These are phyloP conservation scores for Atta texana DNA, from an alignment of 1,140 invertebrate species.

Conservation along the genomic window DNA sequence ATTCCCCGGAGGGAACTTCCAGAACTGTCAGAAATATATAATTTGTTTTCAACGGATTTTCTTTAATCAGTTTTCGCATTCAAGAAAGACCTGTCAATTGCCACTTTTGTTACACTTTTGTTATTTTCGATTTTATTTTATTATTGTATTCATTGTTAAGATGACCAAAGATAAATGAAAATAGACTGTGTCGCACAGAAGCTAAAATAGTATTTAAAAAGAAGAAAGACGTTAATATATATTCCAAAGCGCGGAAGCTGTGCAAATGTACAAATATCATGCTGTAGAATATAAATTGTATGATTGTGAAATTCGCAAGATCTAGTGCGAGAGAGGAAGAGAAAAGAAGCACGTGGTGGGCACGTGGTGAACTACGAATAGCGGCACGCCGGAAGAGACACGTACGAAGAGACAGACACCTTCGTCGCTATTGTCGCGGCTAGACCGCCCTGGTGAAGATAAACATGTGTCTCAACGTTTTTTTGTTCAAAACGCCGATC, in stretches of 20 bases:
- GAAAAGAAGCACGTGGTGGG: background rate
- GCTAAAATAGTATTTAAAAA: background rate
- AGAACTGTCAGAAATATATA: background rate
- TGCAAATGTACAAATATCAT: conserved; percentile 46
- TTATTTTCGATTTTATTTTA: background rate
- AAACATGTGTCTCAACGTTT: conserved; percentile 17
- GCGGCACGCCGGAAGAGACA: conserved; percentile 52
- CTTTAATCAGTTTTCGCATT: background rate
- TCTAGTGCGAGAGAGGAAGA: background rate
- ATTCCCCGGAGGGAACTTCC: background rate
- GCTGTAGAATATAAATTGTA: conserved; percentile 72
- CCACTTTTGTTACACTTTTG: background rate
- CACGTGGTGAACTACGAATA: conserved; percentile 74
- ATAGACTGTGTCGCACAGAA: background rate
- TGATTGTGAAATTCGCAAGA: conserved; percentile 2
- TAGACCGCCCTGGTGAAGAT: conserved; percentile 60
- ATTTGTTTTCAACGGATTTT: background rate
- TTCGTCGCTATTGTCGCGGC: conserved; percentile 54
- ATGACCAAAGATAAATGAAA: background rate
- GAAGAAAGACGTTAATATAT: background rate
- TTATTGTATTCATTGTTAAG: background rate
- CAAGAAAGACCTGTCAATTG: background rate
- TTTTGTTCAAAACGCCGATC: background rate
- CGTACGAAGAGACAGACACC: conserved; percentile 53
- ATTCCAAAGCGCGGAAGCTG: background rate